phyloP scores from a whole-genome alignment of 2,113 vertebrate genomes.

The Ariopsis seemanni region DNA sequence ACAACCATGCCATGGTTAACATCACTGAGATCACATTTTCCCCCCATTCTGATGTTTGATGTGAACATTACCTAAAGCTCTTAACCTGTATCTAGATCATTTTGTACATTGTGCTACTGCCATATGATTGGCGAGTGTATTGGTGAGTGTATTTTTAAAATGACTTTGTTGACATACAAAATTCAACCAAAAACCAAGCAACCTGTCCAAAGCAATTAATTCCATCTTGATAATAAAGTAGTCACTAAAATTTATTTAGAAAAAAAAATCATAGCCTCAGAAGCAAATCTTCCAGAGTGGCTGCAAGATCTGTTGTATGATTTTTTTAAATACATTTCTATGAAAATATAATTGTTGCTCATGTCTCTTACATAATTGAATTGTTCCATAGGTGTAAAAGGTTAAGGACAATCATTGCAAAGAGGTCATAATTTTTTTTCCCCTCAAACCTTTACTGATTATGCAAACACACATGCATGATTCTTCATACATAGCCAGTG shows the following conservation, averaged over 20 bases:
- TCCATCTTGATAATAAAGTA: too few species aligned
- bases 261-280: background rate
- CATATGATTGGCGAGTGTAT: too few species aligned
- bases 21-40: too few species aligned
- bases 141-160: too few species aligned
- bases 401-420: background rate
- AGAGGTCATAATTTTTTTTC: background rate
- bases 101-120: too few species aligned
- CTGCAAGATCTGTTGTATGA: background rate
- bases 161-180: too few species aligned
- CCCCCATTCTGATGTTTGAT: too few species aligned
- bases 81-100: too few species aligned
- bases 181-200: too few species aligned
- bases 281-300: background rate
- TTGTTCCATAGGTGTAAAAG: background rate
- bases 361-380: background rate
- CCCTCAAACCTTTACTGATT: background rate
- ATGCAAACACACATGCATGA: background rate
- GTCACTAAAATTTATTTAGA: background rate
- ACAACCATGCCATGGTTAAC: too few species aligned
- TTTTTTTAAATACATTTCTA: background rate
- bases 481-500: background rate
- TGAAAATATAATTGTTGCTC: background rate
- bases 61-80: too few species aligned
- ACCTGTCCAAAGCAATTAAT: too few species aligned